A percentile compares a stretch with the other conserved stretches of the same genome.
phyloP scores from a whole-genome alignment of 2,797 vertebrate genomes.

The Thalassophryne amazonica region DNA sequence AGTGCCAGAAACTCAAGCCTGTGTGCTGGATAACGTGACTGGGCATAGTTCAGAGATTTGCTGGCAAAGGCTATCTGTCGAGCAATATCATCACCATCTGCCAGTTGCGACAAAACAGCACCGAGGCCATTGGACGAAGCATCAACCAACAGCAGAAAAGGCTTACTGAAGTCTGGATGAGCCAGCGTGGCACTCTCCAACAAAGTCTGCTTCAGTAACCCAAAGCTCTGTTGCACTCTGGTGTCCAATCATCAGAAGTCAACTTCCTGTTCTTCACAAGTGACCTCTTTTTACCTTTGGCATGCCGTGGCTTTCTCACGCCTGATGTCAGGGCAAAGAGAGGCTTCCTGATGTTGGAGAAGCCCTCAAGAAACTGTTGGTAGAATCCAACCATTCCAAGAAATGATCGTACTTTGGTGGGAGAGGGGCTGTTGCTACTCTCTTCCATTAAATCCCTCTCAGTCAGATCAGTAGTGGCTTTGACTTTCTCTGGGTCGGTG shows the following conservation, averaged over 20 bases:
- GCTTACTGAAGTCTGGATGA: slow-evolving; percentile 6
- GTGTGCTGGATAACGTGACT: slow-evolving; percentile 12
- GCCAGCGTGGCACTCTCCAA: background rate
- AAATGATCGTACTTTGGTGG: slow-evolving; percentile 9
- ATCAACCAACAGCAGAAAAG: slow-evolving; percentile 16
- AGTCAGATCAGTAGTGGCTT: background rate
- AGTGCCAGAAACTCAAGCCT: slow-evolving; percentile 9
- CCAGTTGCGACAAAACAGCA: slow-evolving; percentile 5
- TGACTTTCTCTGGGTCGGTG: slow-evolving; percentile 18
- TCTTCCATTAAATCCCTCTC: slow-evolving; percentile 5
- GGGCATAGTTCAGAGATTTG: slow-evolving; percentile 8
- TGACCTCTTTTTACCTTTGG: background rate
- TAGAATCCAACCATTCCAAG: slow-evolving; percentile 13
- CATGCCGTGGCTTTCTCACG: background rate
- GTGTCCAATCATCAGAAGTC: slow-evolving; percentile 9
- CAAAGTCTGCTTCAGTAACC: slow-evolving; percentile 4
- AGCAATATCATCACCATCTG: background rate
- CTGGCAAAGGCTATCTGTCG: slow-evolving; percentile 4
- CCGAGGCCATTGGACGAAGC: slow-evolving; percentile 6
- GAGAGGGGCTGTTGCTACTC: background rate
- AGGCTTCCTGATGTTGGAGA: slow-evolving; percentile 7
- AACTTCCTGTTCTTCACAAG: background rate
- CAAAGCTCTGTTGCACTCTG: background rate
- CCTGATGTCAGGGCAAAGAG: slow-evolving; percentile 13
- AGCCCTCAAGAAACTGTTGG: slow-evolving; percentile 16